Percentiles rank a stretch among this genome's conserved stretches.
Evolutionary conservation across 2,113 vertebrate species (phyloP).

Genomic region (Nerophis lumbriciformis): DNA sequence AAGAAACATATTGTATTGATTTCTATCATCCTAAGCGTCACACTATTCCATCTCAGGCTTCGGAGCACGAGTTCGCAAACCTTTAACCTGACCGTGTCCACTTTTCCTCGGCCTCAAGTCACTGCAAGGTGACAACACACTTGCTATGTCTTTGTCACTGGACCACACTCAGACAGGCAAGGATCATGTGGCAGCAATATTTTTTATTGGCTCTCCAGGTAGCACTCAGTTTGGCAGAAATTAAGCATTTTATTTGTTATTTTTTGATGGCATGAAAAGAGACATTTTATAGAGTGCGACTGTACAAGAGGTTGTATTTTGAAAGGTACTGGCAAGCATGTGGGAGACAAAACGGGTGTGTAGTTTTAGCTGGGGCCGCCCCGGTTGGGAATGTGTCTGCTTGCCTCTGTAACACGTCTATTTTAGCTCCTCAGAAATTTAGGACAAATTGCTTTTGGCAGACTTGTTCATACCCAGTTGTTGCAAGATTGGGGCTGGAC

Average conservation of each 20-base stretch:
- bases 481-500: slow-evolving; percentile 19
- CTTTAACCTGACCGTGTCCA: slow-evolving; percentile 32
- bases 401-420: slow-evolving; percentile 49
- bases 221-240: slow-evolving; percentile 3
- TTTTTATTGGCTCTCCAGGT: slow-evolving; percentile 21
- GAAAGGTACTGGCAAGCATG: slow-evolving; percentile 1
- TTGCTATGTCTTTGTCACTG: slow-evolving; percentile 37
- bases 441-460: slow-evolving; percentile 69
- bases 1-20: slow-evolving; percentile 15
- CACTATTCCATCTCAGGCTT: slow-evolving; percentile 14
- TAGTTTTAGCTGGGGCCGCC: slow-evolving; percentile 11
- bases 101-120: slow-evolving; percentile 19
- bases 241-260: neutral
- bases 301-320: slow-evolving; percentile 25
- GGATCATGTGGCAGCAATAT: slow-evolving; percentile 3
- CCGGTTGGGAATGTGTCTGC: slow-evolving; percentile 38
- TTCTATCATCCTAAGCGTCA: slow-evolving; percentile 19
- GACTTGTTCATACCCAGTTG: slow-evolving; percentile 39
- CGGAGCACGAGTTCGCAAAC: slow-evolving; percentile 32
- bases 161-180: neutral
- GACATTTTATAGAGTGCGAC: slow-evolving; percentile 24
- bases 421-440: slow-evolving; percentile 55
- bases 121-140: slow-evolving; percentile 25
- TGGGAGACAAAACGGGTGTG: neutral
- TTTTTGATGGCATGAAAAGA: slow-evolving; percentile 6